Evolutionary conservation across 2,113 vertebrate species (phyloP).

Genomic region (Lampris megalopsis): DNA sequence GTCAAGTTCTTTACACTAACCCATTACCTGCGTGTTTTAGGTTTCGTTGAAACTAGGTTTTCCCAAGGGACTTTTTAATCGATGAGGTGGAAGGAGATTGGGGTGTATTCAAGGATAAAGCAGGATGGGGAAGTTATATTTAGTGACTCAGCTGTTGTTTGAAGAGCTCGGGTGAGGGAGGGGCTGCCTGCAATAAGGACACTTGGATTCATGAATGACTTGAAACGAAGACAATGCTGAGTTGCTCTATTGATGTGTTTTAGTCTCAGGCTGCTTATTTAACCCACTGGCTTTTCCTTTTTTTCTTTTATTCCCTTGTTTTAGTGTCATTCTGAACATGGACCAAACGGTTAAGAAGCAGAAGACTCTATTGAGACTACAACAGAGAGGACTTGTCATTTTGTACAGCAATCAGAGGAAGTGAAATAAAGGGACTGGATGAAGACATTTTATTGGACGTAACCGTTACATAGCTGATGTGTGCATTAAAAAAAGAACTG

Average conservation of each 20-base stretch:
- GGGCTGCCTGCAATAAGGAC: not conserved
- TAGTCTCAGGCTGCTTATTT: not conserved
- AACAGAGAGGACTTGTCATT: conserved; percentile 9
- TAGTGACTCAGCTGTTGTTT: conserved; percentile 70
- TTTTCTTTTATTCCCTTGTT: conserved; percentile 18
- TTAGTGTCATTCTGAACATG: conserved; percentile 24
- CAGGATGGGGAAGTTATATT: conserved; percentile 64
- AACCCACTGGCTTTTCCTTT: not conserved
- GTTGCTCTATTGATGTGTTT: not conserved
- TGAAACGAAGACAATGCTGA: not conserved
- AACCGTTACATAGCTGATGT: conserved; percentile 7
- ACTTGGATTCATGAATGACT: not conserved
- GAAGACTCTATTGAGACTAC: not conserved
- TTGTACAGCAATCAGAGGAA: conserved; percentile 12
- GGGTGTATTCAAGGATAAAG: conserved; percentile 14
- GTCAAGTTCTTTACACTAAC: no score
- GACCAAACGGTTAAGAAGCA: conserved; percentile 5
- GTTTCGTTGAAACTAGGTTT: conserved; percentile 1
- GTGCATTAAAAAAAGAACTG: conserved; percentile 1
- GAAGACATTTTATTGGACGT: conserved; percentile 16
- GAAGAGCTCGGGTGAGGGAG: conserved; percentile 29
- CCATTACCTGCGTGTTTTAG: not conserved
- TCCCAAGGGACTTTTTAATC: not conserved
- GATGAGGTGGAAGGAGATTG: not conserved
- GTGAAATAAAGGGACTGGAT: conserved; percentile 15